A percentile compares a stretch with the other conserved stretches of the same genome.
Evolutionary conservation across 2,113 vertebrate genomes (phyloP).

Genomic region (Percopsis transmontana): DNA sequence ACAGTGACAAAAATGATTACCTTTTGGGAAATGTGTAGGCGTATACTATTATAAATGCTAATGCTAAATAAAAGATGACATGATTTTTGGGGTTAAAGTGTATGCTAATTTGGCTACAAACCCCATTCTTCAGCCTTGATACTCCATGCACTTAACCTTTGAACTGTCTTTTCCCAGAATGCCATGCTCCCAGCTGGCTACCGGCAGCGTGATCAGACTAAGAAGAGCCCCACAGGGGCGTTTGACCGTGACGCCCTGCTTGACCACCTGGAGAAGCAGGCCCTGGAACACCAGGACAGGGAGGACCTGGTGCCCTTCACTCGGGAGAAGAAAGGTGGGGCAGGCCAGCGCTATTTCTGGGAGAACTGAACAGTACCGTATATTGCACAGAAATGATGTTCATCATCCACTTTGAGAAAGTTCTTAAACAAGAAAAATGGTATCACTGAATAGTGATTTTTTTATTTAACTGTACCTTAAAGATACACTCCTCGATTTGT

Average conservation of each 20-base stretch:
- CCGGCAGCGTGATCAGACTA: constrained; percentile 92
- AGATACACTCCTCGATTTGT: not conserved
- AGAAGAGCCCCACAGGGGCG: constrained; percentile 86
- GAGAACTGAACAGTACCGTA: not conserved
- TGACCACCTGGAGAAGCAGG: constrained; percentile 90
- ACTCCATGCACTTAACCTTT: constrained; percentile 25
- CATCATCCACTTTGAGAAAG: not conserved
- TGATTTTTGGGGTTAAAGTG: no score
- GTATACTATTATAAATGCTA: no score
- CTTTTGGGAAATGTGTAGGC: no score
- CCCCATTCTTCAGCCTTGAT: not conserved
- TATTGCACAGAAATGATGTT: not conserved
- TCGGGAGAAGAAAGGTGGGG: constrained; percentile 88
- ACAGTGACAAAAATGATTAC: no score
- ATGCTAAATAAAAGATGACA: no score
- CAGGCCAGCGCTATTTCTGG: not conserved
- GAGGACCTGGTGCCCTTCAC: constrained; percentile 94
- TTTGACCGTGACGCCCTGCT: constrained; percentile 86
- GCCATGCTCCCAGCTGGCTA: constrained; percentile 89
- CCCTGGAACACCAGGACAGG: constrained; percentile 82
- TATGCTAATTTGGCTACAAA: no score
- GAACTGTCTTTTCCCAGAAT: constrained; percentile 78
- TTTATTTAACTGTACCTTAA: not conserved
- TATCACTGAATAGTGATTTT: no score
- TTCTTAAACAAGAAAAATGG: no score